phyloP scores from a whole-genome alignment of 2,888 invertebrate genomes.

The Cheilosia vulpina region DNA sequence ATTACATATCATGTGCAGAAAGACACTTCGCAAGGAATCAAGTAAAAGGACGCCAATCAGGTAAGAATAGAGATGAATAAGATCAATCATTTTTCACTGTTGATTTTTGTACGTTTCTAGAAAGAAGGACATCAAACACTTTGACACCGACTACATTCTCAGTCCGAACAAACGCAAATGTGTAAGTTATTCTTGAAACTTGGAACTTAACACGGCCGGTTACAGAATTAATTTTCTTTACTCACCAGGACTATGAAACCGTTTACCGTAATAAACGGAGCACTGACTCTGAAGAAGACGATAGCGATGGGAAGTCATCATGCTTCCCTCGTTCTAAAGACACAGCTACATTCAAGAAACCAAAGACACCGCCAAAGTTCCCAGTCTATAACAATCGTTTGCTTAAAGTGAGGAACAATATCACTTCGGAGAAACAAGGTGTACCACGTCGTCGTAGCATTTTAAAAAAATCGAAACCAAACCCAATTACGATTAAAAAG shows the following conservation, averaged over 20 bases:
- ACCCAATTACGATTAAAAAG: conserved; percentile 39
- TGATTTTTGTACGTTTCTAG: conserved; percentile 76
- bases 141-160: conserved; percentile 84
- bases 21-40: conserved; percentile 87
- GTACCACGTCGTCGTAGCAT: conserved; percentile 60
- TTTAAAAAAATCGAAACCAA: conserved; percentile 66
- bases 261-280: conserved; percentile 81
- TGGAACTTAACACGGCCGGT: not conserved
- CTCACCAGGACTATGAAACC: conserved; percentile 81
- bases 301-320: conserved; percentile 71
- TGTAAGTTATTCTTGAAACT: conserved; percentile 81
- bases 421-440: conserved; percentile 20
- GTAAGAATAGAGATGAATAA: conserved; percentile 44
- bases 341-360: conserved; percentile 21
- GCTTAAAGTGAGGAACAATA: conserved; percentile 23
- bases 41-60: conserved; percentile 86
- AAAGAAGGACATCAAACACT: conserved; percentile 85
- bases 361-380: conserved; percentile 24
- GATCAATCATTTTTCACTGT: not conserved
- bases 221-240: not conserved
- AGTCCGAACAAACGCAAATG: conserved; percentile 84
- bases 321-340: conserved; percentile 78
- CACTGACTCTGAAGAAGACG: conserved; percentile 81
- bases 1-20: conserved; percentile 85
- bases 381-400: conserved; percentile 43